Conservation (phyloP, 2,797 vertebrate species). For the Coregonus sp. region DNA sequence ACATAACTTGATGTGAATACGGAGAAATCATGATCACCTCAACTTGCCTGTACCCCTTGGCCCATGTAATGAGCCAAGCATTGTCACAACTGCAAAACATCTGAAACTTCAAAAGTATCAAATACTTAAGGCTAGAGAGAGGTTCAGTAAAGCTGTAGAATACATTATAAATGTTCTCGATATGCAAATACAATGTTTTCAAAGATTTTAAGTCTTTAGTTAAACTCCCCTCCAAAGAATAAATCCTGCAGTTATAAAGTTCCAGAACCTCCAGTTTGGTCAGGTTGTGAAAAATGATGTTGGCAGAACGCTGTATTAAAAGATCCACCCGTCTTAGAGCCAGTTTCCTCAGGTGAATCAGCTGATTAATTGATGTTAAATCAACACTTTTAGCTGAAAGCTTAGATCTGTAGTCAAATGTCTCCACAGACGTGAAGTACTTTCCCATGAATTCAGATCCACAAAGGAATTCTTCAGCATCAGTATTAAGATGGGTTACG, state of each 20-base stretch:
- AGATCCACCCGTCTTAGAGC: no score
- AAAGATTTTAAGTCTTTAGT: conserved; percentile 22
- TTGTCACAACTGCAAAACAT: conserved; percentile 26
- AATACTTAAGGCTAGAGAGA: background rate
- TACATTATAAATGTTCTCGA: background rate
- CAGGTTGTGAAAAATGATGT: no score
- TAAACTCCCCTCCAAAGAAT: conserved; percentile 7
- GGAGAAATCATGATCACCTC: background rate
- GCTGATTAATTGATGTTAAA: no score
- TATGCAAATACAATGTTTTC: background rate
- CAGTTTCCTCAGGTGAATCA: no score
- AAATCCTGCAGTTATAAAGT: background rate
- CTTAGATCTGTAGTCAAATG: no score
- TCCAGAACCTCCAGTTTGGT: background rate
- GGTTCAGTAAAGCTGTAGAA: no score
- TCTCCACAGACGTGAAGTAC: no score
- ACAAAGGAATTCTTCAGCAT: no score
- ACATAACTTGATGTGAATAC: background rate
- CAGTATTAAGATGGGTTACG: no score
- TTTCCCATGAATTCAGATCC: no score
- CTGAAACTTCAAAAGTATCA: background rate
- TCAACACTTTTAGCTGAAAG: no score
- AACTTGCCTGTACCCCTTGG: background rate
- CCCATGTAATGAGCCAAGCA: conserved; percentile 24
- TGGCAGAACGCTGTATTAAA: no score